phyloP scores from a whole-genome alignment of 2,113 vertebrate species.

The Pygoscelis adeliae region DNA sequence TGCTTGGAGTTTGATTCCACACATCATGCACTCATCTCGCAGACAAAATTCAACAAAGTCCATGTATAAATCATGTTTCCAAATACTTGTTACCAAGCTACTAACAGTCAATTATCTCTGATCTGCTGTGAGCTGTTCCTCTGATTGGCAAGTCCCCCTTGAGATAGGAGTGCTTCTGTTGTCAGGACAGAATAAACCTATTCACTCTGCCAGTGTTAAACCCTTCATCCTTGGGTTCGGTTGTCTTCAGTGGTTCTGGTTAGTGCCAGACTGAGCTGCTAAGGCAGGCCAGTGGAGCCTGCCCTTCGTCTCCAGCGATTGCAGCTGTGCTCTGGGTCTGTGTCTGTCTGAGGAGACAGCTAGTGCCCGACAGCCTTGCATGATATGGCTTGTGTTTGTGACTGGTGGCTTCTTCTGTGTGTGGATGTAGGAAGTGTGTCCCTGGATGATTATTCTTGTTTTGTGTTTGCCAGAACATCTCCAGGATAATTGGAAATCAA shows the following conservation, averaged over 20 bases:
- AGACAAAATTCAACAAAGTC: neutral
- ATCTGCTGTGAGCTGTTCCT: neutral
- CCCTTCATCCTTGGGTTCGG: neutral
- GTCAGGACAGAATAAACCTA: neutral
- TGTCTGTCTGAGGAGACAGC: neutral
- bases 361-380: neutral
- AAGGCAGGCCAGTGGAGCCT: neutral
- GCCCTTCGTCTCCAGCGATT: neutral
- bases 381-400: rapidly evolving
- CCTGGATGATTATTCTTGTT: neutral
- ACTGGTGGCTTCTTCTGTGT: neutral
- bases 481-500: neutral
- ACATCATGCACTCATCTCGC: neutral
- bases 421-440: neutral
- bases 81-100: neutral
- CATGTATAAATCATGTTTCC: neutral
- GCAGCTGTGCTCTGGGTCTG: neutral
- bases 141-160: neutral
- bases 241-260: neutral
- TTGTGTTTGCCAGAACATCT: neutral
- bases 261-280: neutral
- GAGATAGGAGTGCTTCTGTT: neutral
- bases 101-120: neutral
- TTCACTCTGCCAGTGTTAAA: neutral
- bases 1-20: neutral